Conservation (phyloP, 2,113 vertebrate genomes). For the Phoenicopterus ruber region DNA sequence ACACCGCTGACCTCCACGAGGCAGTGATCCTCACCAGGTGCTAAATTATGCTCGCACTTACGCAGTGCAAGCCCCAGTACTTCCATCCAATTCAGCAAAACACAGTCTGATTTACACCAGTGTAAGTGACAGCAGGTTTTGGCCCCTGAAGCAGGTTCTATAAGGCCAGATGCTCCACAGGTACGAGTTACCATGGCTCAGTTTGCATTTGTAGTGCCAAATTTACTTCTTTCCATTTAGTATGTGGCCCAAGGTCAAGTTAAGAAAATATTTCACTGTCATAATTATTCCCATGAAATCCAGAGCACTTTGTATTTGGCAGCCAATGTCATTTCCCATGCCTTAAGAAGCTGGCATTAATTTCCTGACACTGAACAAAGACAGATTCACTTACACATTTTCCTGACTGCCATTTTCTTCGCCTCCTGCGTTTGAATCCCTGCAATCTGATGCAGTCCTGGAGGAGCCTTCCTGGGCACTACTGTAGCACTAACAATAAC, state of each 20-base stretch:
- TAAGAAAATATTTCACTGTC: conserved; percentile 52
- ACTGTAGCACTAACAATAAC: background rate
- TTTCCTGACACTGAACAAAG: conserved; percentile 35
- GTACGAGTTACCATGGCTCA: background rate
- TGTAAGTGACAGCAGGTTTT: background rate
- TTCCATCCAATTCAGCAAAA: background rate
- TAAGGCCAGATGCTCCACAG: background rate
- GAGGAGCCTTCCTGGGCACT: background rate
- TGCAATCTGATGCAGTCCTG: background rate
- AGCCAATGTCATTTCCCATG: conserved; percentile 31
- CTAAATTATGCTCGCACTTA: background rate
- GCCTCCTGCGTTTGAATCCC: background rate
- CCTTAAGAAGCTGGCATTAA: conserved; percentile 31
- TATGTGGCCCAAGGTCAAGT: conserved; percentile 28
- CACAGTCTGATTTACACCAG: background rate
- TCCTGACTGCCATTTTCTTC: background rate
- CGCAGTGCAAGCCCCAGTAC: background rate
- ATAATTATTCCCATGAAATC: conserved; percentile 45
- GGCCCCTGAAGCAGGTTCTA: background rate
- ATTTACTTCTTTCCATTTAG: conserved; percentile 42
- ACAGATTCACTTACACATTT: background rate
- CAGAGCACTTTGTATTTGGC: conserved; percentile 29
- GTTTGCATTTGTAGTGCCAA: conserved; percentile 22
- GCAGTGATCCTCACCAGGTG: background rate
- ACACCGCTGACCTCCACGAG: background rate